A percentile compares a stretch with the other conserved stretches of the same genome.
Evolutionary conservation across 2,113 vertebrate species (phyloP).

Genomic region (Cochlearius cochlearius): DNA sequence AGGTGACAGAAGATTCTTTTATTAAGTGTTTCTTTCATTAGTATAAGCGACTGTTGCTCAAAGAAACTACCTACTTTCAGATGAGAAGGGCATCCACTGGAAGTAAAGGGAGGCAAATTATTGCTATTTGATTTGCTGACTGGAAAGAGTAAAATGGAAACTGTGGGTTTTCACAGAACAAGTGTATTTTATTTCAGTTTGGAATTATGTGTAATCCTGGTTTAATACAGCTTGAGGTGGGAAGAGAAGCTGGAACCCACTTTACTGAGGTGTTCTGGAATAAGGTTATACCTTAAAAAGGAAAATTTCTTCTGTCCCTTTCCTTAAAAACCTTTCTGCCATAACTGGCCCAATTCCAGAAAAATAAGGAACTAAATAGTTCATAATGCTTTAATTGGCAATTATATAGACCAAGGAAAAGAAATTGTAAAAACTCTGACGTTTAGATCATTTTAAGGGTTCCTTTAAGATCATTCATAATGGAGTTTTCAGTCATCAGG

Average conservation of each 20-base stretch:
- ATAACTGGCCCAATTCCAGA: not conserved
- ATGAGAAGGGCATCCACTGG: not conserved
- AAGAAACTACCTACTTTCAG: not conserved
- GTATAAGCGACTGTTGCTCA: not conserved
- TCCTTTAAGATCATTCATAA: not conserved
- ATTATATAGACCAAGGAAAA: not conserved
- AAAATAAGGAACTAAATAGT: not conserved
- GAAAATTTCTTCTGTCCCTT: not conserved
- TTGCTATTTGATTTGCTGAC: not conserved
- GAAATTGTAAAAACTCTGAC: not conserved
- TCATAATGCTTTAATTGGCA: not conserved
- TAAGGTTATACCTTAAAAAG: not conserved
- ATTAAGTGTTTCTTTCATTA: not conserved
- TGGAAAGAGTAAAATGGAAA: not conserved
- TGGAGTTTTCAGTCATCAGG: not conserved
- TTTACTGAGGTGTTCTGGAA: not conserved
- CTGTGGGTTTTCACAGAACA: not conserved
- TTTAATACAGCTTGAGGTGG: not conserved
- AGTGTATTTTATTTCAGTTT: not conserved
- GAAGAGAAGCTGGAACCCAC: rapidly evolving
- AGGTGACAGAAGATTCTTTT: not conserved
- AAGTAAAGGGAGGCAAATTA: not conserved
- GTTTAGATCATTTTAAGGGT: not conserved
- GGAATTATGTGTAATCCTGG: not conserved
- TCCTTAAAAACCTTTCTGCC: not conserved